Evolutionary conservation across 2,888 invertebrate genomes (phyloP).

Genomic region (Protula sp.): DNA sequence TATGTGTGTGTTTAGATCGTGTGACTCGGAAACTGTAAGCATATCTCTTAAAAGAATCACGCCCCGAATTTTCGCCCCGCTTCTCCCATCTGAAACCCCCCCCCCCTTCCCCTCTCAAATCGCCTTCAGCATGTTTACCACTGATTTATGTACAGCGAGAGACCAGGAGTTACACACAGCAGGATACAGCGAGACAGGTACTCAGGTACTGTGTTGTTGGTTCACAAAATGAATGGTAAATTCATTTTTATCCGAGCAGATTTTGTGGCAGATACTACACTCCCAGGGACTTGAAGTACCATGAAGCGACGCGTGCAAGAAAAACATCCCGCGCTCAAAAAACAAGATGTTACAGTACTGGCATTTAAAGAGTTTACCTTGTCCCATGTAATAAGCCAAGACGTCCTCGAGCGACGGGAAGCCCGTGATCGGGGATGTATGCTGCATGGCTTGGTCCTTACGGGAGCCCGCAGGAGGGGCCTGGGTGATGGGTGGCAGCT

Average conservation of each 20-base stretch:
- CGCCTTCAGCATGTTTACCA: too few species aligned
- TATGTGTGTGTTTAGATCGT: too few species aligned
- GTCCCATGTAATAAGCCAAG: constrained; percentile 34
- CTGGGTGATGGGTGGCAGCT: constrained; percentile 27
- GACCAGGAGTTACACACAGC: too few species aligned
- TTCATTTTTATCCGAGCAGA: constrained; percentile 39
- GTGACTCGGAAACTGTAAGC: too few species aligned
- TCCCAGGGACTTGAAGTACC: constrained; percentile 38
- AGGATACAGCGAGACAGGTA: too few species aligned
- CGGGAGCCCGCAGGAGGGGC: not conserved
- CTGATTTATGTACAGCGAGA: too few species aligned
- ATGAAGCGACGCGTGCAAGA: constrained; percentile 40
- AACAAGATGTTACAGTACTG: constrained; percentile 39
- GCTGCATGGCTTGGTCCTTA: constrained; percentile 30
- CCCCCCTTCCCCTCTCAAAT: too few species aligned
- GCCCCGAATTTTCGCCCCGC: too few species aligned
- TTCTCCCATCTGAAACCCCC: too few species aligned
- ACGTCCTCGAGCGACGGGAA: constrained; percentile 35
- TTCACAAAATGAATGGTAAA: constrained; percentile 43
- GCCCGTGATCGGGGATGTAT: constrained; percentile 27
- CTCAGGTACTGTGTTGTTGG: constrained; percentile 33
- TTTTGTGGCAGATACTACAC: constrained; percentile 37
- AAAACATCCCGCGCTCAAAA: constrained; percentile 41
- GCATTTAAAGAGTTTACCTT: constrained; percentile 39
- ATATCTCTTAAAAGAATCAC: too few species aligned